These are phyloP conservation scores for Noctilio leporinus DNA, from an alignment of 2,113 vertebrate species.

Conservation along the genomic window DNA sequence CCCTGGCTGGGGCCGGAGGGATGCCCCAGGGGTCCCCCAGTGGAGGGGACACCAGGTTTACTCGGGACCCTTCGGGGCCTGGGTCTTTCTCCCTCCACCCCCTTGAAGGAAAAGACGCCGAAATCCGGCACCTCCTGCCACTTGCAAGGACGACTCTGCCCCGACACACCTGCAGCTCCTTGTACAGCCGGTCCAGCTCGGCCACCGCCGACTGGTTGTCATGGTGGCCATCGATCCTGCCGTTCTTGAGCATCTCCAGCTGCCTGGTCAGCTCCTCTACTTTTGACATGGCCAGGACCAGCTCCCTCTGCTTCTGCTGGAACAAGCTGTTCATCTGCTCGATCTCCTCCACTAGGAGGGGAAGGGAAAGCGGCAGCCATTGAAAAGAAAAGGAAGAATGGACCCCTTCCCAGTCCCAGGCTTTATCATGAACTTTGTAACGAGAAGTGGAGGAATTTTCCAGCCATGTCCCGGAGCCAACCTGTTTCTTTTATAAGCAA, in stretches of 20 bases:
- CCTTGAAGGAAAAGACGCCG: background rate
- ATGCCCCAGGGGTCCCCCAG: background rate
- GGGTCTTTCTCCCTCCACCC: background rate
- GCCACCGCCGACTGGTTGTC: conserved; percentile 92
- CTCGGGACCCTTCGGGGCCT: background rate
- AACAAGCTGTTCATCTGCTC: conserved; percentile 98
- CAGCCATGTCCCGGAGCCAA: background rate
- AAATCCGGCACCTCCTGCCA: background rate
- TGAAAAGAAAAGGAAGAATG: background rate
- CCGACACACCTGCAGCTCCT: conserved; percentile 91
- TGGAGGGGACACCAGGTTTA: background rate
- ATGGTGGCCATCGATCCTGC: conserved; percentile 89
- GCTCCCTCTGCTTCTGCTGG: conserved; percentile 96
- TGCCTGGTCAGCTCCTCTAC: conserved; percentile 95
- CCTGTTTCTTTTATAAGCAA: background rate
- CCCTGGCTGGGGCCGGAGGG: background rate
- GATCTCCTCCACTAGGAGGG: conserved; percentile 92
- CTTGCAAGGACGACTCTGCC: too few species aligned
- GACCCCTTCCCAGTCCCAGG: background rate
- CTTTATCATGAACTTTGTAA: background rate
- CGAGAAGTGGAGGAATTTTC: background rate
- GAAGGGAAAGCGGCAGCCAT: conserved; percentile 41
- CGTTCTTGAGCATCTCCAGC: conserved; percentile 95
- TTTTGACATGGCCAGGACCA: conserved; percentile 91
- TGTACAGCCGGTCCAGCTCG: conserved; percentile 95